Percentiles rank a stretch among this genome's conserved stretches.
These are phyloP conservation scores for Acomys russatus DNA, from an alignment of 2,797 vertebrate genomes.

Conservation along the genomic window DNA sequence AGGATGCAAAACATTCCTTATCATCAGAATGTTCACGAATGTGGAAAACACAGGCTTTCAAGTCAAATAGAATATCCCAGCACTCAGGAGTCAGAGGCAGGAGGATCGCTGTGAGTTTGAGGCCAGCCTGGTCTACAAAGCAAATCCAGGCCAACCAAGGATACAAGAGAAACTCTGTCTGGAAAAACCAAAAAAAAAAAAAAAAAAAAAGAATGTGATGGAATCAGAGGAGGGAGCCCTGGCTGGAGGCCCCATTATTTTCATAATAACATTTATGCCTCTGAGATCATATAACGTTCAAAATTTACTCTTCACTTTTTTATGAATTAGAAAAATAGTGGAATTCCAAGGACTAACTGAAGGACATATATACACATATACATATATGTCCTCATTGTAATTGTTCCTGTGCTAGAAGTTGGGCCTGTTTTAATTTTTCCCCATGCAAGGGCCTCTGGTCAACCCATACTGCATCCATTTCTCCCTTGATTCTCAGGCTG, in stretches of 20 bases:
- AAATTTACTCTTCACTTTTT: background rate
- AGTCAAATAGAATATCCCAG: too few species aligned
- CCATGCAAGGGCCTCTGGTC: background rate
- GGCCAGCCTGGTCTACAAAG: too few species aligned
- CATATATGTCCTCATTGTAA: background rate
- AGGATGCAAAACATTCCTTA: background rate
- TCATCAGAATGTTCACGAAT: background rate
- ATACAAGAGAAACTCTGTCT: too few species aligned
- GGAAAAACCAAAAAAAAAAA: too few species aligned
- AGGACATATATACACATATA: too few species aligned
- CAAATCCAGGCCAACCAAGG: too few species aligned
- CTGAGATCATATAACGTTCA: too few species aligned
- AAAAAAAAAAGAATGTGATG: background rate
- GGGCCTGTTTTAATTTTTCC: background rate
- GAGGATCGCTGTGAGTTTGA: too few species aligned
- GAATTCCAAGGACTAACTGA: background rate
- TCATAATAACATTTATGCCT: background rate
- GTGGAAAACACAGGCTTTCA: background rate
- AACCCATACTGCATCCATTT: background rate
- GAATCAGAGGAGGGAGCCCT: background rate
- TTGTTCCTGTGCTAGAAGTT: background rate
- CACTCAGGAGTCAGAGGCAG: too few species aligned
- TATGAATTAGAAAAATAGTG: background rate
- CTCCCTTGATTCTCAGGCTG: background rate
- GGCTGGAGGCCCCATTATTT: background rate